Evolutionary conservation across 2,113 vertebrate genomes (phyloP), one percentile per base, ranked within the genome.

Genomic region (Cranoglanis bouderius): DNA sequence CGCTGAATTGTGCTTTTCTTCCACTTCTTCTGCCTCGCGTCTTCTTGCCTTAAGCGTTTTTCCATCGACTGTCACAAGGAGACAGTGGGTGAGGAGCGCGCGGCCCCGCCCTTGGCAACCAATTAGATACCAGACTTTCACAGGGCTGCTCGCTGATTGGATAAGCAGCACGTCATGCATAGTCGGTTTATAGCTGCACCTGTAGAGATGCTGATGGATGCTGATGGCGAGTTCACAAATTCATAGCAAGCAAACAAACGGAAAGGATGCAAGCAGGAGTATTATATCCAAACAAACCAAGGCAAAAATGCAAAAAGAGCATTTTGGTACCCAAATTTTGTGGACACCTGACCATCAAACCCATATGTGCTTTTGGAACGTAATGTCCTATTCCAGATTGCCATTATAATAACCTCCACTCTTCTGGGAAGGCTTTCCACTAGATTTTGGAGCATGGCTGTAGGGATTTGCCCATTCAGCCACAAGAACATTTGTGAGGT

Each of bases 31-130:
- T 51, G 21, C 70, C 38, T 89, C 26, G 61, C 13, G 85, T 82
- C 72, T 84, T 63, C 65, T 88, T 32, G 4, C 59, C 32, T 65
- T 53, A 21, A 67, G 40, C 26, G 14, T 5, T 84, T 92, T 91
- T 88, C 91, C 92, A 92, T 90, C 88, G 91, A 93, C 92, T 94
- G 94, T 92, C 95, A 94, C 94, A 90, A 16, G 89, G 77, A 81
- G 89, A 63, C 82, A 78, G 67, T 24, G 53, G 90, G 90, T 86
- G 53, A 29, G 90, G 94, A 93, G 91, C 90, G 85, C 65, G 87
- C 70, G 16, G 92, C 90, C 90, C 93, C 95, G 92, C 95, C 95
- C 95, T 35, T 96, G 90, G 93, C 92, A 94, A 96, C 95, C 95
- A 95, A 95, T 95, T 88, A 80, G 53, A 43, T 0, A 8, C 53